Evolutionary conservation across 2,113 vertebrate genomes (phyloP).

Genomic region (Holacanthus passer): DNA sequence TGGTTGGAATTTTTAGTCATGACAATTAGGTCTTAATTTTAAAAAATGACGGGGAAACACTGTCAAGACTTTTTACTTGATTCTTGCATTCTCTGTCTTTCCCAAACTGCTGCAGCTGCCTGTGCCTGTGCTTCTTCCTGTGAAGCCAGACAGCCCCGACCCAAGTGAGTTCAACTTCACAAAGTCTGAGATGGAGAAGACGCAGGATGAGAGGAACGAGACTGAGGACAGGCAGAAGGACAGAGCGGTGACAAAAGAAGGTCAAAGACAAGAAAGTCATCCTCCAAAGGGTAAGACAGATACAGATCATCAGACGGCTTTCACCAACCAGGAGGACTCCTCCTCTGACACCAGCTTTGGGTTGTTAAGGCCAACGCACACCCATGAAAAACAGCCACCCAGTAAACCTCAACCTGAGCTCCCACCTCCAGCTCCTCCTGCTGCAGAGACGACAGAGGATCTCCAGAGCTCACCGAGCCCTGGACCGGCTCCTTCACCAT

Average conservation of each 20-base stretch:
- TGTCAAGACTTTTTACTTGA: no score
- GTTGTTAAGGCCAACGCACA: background rate
- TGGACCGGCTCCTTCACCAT: background rate
- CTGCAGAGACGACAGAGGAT: constrained; percentile 12
- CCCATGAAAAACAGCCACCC: accelerated
- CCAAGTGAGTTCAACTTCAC: constrained; percentile 85
- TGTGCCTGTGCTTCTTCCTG: constrained; percentile 90
- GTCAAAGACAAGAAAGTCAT: constrained; percentile 73
- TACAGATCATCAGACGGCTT: constrained; percentile 85
- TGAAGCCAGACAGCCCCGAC: constrained; percentile 30
- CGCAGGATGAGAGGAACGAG: constrained; percentile 64
- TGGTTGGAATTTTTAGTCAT: no score
- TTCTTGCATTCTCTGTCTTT: no score
- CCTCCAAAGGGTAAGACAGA: constrained; percentile 84
- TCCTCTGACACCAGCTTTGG: constrained; percentile 77
- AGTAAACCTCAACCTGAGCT: constrained; percentile 58
- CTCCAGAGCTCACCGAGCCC: constrained; percentile 62
- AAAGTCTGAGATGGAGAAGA: constrained; percentile 89
- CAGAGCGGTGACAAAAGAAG: constrained; percentile 28
- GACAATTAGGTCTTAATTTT: no score
- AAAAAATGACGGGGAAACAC: no score
- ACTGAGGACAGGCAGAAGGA: background rate
- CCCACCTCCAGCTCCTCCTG: constrained; percentile 56
- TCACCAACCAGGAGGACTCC: constrained; percentile 88
- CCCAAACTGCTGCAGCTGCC: constrained; percentile 82